These are phyloP conservation scores for Xerus inauris DNA, from an alignment of 2,113 vertebrate genomes.

Conservation along the genomic window DNA sequence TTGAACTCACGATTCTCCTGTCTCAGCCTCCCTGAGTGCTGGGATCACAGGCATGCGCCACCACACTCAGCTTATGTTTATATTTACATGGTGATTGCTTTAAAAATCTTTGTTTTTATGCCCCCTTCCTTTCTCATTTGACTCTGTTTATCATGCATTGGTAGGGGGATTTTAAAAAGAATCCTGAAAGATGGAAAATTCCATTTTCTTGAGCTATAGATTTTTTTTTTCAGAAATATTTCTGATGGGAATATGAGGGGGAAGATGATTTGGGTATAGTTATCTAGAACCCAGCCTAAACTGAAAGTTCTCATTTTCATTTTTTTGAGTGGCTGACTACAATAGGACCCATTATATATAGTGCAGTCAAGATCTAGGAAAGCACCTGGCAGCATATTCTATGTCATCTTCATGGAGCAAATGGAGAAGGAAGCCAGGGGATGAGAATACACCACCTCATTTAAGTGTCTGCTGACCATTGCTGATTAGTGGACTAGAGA, in stretches of 20 bases:
- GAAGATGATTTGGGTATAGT: background rate
- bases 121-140: background rate
- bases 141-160: background rate
- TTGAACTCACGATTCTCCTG: no score
- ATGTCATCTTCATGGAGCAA: background rate
- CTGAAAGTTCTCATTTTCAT: background rate
- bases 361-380: background rate
- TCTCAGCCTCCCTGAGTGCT: no score
- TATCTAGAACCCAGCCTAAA: background rate
- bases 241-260: background rate
- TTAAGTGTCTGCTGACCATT: background rate
- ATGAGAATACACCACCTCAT: background rate
- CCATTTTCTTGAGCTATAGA: background rate
- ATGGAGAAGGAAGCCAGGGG: background rate
- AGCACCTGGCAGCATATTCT: background rate
- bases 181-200: background rate
- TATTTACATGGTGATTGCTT: background rate
- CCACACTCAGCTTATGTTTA: no score
- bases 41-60: no score
- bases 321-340: background rate
- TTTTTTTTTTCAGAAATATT: background rate
- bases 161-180: background rate
- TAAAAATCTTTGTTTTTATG: background rate
- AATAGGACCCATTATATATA: no score
- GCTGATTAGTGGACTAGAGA: background rate